Percentiles rank a stretch among this genome's conserved stretches.
These are phyloP conservation scores for Gorsachius magnificus DNA, from an alignment of 2,797 vertebrate genomes.

Conservation along the genomic window DNA sequence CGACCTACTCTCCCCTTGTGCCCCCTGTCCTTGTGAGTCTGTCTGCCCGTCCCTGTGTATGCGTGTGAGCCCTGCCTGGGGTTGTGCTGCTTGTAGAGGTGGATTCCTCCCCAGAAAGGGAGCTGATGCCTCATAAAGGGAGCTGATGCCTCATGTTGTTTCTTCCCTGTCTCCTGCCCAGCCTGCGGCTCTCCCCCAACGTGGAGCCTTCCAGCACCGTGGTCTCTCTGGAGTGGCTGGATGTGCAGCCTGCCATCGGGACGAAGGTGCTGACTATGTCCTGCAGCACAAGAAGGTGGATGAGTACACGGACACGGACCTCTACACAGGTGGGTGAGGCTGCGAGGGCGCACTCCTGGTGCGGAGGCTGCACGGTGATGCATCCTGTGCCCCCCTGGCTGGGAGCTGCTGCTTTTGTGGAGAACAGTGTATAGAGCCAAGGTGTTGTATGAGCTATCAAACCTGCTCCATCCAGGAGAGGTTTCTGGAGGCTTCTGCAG, in stretches of 20 bases:
- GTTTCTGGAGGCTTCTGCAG: background rate
- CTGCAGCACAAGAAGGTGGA: conserved; percentile 97
- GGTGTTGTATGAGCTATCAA: background rate
- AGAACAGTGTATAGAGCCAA: accelerated
- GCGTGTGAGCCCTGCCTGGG: background rate
- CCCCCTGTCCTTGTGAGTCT: background rate
- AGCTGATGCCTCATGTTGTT: background rate
- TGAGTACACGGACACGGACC: conserved; percentile 92
- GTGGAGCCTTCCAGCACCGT: conserved; percentile 96
- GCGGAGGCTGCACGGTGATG: accelerated
- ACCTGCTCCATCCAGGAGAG: accelerated
- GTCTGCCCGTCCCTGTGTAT: background rate
- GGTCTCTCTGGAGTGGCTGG: conserved; percentile 94
- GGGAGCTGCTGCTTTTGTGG: background rate
- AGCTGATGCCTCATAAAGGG: background rate
- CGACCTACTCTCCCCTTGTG: background rate
- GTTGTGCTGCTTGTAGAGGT: background rate
- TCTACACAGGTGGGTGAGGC: conserved; percentile 88
- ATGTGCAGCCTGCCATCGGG: conserved; percentile 93
- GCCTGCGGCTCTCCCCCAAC: conserved; percentile 87
- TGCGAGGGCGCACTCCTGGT: background rate
- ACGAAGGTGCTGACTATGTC: conserved; percentile 94
- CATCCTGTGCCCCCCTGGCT: background rate
- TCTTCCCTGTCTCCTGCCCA: conserved; percentile 49
- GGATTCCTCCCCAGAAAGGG: background rate